These are phyloP conservation scores for human (Homo sapiens) DNA, from an alignment of 2,113 vertebrate species.

Conservation along the genomic window GRCh38 chr1:47457001-47457500, in stretches of 20 bases:
- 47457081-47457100: neutral
- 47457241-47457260: accelerated
- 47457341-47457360: neutral
- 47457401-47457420: neutral
- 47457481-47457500: too few relatives aligned
- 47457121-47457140: neutral
- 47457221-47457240: neutral
- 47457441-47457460: neutral
- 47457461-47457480: too few relatives aligned
- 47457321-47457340: neutral
- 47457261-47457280: neutral
- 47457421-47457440: neutral
- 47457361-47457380: neutral
- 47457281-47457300: neutral
- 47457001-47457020: too few relatives aligned
- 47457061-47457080: neutral
- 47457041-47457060: neutral
- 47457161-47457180: neutral
- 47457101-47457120: neutral
- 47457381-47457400: neutral
- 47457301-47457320: neutral
- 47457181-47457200: neutral
- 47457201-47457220: neutral
- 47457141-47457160: neutral
- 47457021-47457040: too few relatives aligned